Percentiles rank a stretch among this genome's conserved stretches.
These are phyloP conservation scores for Agonum fuliginosum DNA, from an alignment of 2,888 invertebrate species.

Conservation along the genomic window DNA sequence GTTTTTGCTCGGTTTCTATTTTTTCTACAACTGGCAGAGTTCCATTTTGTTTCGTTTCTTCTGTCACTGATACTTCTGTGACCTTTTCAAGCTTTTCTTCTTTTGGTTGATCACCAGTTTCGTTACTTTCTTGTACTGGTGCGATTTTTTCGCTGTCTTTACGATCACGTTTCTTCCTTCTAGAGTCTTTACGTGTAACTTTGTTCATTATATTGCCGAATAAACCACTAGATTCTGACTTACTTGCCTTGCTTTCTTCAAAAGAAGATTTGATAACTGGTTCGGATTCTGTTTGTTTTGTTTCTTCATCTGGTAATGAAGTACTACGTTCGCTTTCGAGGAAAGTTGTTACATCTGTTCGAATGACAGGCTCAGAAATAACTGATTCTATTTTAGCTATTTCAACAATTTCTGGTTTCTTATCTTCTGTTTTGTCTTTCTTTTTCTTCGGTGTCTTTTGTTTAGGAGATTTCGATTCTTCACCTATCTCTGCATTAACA, in stretches of 20 bases:
- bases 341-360: conserved; percentile 15
- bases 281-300: conserved; percentile 42
- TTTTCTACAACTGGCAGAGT: conserved; percentile 61
- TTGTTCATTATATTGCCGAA: conserved; percentile 44
- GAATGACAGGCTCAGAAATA: conserved; percentile 71
- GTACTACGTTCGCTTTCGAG: conserved; percentile 44
- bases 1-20: conserved; percentile 69
- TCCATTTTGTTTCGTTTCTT: conserved; percentile 25
- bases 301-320: conserved; percentile 10
- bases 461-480: conserved; percentile 4
- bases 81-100: not conserved
- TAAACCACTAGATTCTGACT: conserved; percentile 48
- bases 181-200: conserved; percentile 22
- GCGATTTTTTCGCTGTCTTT: conserved; percentile 50
- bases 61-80: conserved; percentile 11
- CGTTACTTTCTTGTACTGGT: conserved; percentile 68
- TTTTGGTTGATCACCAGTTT: conserved; percentile 62
- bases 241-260: not conserved
- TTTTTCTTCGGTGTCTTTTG: conserved; percentile 59
- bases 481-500: conserved; percentile 51
- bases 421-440: conserved; percentile 63
- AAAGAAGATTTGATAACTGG: conserved; percentile 1
- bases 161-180: conserved; percentile 52
- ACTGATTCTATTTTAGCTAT: conserved; percentile 67
- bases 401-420: conserved; percentile 39